Evolutionary conservation across 2,797 vertebrate genomes (phyloP).

Genomic region (Lacerta bilineata): DNA sequence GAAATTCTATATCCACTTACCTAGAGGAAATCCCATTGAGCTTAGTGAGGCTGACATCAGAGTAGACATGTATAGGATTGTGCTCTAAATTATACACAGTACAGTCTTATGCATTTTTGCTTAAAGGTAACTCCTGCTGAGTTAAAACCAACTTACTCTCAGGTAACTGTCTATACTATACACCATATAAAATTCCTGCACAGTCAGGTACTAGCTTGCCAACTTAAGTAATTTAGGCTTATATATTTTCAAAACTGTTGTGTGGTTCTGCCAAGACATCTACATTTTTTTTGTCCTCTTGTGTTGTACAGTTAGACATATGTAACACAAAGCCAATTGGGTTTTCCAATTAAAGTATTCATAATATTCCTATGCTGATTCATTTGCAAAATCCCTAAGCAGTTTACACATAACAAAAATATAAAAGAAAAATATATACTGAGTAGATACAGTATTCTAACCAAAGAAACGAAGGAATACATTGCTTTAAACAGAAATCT

Average conservation of each 20-base stretch:
- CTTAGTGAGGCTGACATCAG: no score
- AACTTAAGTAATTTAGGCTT: neutral
- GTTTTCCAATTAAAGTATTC: neutral
- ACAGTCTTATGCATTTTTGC: neutral
- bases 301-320: neutral
- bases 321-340: neutral
- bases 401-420: no score
- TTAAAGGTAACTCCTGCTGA: neutral
- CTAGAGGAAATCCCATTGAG: neutral
- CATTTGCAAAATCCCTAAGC: no score
- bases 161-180: neutral
- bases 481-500: no score
- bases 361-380: no score
- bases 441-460: no score
- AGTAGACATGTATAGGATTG: neutral
- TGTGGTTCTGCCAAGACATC: neutral
- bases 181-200: neutral
- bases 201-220: neutral
- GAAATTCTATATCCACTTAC: neutral
- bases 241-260: neutral
- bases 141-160: neutral
- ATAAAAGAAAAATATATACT: no score
- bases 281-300: neutral
- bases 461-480: no score
- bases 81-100: neutral